Evolutionary conservation across 2,888 invertebrate genomes (phyloP).

Genomic region (Thalpophila matura): DNA sequence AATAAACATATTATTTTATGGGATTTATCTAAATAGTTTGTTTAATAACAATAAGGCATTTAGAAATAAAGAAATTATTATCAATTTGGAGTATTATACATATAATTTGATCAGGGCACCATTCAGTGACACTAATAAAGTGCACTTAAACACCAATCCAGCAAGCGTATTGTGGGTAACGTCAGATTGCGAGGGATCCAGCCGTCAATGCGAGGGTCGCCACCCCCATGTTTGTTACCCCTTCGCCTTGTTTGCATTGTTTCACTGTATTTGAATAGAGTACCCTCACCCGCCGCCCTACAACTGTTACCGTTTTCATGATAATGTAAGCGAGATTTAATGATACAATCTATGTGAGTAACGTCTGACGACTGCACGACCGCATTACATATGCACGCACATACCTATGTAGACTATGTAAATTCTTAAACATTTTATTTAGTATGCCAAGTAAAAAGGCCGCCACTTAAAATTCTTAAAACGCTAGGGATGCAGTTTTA

Average conservation of each 20-base stretch:
- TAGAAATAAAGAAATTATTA: background rate
- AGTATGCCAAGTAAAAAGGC: conserved; percentile 77
- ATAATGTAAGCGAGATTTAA: conserved; percentile 86
- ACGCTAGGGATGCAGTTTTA: conserved; percentile 85
- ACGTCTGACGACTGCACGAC: conserved; percentile 48
- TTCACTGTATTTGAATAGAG: conserved; percentile 86
- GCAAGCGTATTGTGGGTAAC: conserved; percentile 78
- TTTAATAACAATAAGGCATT: conserved; percentile 7
- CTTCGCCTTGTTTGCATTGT: conserved; percentile 87
- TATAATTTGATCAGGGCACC: conserved; percentile 45
- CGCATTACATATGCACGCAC: conserved; percentile 57
- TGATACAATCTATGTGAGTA: conserved; percentile 78
- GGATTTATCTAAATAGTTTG: conserved; percentile 4
- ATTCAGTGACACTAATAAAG: conserved; percentile 72
- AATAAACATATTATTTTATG: no score
- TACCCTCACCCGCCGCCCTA: conserved; percentile 75
- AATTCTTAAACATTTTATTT: conserved; percentile 67
- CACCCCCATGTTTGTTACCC: conserved; percentile 85
- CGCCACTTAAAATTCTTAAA: conserved; percentile 84
- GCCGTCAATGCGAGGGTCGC: conserved; percentile 79
- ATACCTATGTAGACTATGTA: conserved; percentile 45
- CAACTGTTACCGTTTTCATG: conserved; percentile 87
- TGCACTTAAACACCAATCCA: conserved; percentile 76
- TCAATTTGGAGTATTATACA: conserved; percentile 26
- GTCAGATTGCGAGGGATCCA: conserved; percentile 78